Base-by-base conservation (phyloP, 2,888 invertebrate species). In the Parnassius smintheus region DNA sequence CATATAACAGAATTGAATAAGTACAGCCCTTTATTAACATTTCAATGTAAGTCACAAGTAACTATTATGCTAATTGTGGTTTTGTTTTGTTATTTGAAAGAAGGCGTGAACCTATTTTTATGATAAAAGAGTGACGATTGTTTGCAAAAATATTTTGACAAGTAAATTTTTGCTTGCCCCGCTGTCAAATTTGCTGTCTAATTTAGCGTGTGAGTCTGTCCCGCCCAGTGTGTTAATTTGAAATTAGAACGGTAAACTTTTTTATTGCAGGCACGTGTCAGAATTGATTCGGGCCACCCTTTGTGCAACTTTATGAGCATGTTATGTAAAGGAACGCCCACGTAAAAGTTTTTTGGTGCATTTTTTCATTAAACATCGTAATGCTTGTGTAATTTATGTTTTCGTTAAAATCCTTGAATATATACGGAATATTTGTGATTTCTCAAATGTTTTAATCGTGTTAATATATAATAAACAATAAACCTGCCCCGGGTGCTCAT, bases 101-200 rank as follows among this genome's bases (percentile, higher is more conserved):
- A 83, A 80, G 87, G 89, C 75, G 86, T 64, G 64, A 65, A 71
- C 71, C 70, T 70, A 68, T 65, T 68, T 70, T 76, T 71, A 80
- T 80, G 49, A 56, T 80, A 68, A 69, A 76, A 76, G 75, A 76
- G 72, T 76, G 77, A 80, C 77, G 81, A 91, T 90, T 90, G 91
- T 91, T 91, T 91, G 89, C 78, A 78, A 91, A 85, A 91, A 91
- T 91, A 90, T 91, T 91, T 83, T 91, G 91, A 91, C 91, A 91
- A 73, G 80, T 79, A 88, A 91, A 91, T 91, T 80, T 75, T 81
- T 76, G 80, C 83, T 80, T 86, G 73, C 73, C 85, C 81, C 81
- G 80, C 82, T 85, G 86, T 82, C 80, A 86, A 85, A 85, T 85
- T 86, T 84, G 78, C 78, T 83, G 84, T 80, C 86, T 88, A 88